phyloP scores from a whole-genome alignment of 2,113 vertebrate genomes.

The Scolopax mira region DNA sequence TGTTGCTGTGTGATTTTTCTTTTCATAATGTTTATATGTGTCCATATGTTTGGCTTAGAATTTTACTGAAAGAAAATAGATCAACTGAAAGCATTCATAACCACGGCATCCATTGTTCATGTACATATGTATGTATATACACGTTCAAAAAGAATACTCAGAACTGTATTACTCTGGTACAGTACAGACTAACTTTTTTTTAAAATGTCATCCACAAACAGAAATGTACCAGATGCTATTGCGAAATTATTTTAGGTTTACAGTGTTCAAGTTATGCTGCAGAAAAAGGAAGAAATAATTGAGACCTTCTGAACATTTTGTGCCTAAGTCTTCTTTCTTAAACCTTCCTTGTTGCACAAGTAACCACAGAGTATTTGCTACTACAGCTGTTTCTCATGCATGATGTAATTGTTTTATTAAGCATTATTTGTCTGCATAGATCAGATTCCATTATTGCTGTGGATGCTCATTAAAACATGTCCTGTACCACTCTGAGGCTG shows the following conservation, averaged over 20 bases:
- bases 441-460: neutral
- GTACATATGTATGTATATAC: neutral
- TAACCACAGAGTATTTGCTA: slow-evolving; percentile 25
- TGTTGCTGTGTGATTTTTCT: neutral
- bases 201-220: neutral
- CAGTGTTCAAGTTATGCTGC: neutral
- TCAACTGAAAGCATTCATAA: neutral
- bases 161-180: neutral
- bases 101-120: neutral
- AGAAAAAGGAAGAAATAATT: neutral
- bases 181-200: neutral
- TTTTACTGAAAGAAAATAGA: neutral
- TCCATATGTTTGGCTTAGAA: neutral
- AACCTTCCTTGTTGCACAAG: neutral
- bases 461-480: slow-evolving; percentile 1
- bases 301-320: neutral
- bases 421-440: slow-evolving; percentile 37
- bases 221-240: neutral
- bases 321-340: neutral
- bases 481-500: neutral
- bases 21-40: neutral
- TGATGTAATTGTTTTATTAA: slow-evolving; percentile 47
- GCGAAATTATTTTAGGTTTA: neutral
- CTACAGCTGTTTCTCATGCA: slow-evolving; percentile 13
- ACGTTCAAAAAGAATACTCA: neutral